phyloP scores from a whole-genome alignment of 2,797 vertebrate genomes.

The Philypnodon macrostomus region DNA sequence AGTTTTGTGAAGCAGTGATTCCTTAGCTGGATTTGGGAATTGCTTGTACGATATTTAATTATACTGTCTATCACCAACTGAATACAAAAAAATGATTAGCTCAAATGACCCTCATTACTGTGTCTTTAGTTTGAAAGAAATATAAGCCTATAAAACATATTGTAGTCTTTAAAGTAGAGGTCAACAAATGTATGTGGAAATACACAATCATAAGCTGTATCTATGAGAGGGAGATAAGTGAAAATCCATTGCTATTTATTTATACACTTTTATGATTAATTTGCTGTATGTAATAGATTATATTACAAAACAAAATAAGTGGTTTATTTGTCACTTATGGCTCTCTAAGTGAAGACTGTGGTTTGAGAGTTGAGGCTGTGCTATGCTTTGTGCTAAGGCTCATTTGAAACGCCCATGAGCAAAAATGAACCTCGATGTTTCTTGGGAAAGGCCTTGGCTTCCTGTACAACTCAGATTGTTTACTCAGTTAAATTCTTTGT shows the following conservation, averaged over 20 bases:
- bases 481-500: conserved; percentile 24
- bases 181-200: conserved; percentile 12
- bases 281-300: conserved; percentile 21
- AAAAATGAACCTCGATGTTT: conserved; percentile 11
- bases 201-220: conserved; percentile 57
- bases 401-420: no score
- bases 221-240: conserved; percentile 17
- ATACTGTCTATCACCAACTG: no score
- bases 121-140: no score
- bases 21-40: conserved; percentile 4
- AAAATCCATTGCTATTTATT: conserved; percentile 50
- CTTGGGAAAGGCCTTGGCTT: conserved; percentile 19
- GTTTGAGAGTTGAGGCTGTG: conserved; percentile 10
- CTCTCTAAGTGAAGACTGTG: conserved; percentile 8
- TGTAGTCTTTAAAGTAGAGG: no score
- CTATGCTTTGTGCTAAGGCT: conserved; percentile 9
- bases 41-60: no score
- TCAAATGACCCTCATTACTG: no score
- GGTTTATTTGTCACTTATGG: conserved; percentile 40
- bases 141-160: no score
- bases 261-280: conserved; percentile 18
- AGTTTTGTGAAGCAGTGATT: neutral
- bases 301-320: conserved; percentile 50
- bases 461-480: conserved; percentile 29
- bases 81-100: no score